phyloP scores from a whole-genome alignment of 2,113 vertebrate genomes.

The Lepisosteus osseus region DNA sequence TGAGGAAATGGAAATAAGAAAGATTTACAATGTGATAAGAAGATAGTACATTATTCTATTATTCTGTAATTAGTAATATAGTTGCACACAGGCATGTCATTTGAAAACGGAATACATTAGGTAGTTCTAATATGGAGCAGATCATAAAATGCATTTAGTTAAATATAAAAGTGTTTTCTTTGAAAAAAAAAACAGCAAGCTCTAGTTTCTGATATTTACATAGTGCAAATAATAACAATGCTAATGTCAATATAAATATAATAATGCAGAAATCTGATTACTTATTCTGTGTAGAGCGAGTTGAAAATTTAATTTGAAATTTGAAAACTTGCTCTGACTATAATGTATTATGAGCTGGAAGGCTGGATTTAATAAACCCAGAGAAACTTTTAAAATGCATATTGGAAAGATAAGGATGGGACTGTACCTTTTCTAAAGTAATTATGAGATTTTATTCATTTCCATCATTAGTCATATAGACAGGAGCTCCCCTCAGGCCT shows the following conservation, averaged over 20 bases:
- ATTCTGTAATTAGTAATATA: conserved; percentile 28
- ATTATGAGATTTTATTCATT: conserved; percentile 80
- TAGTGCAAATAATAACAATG: conserved; percentile 73
- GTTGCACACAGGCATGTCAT: conserved; percentile 38
- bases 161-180: conserved; percentile 34
- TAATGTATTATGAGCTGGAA: conserved; percentile 61
- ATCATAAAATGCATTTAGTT: conserved; percentile 41
- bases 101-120: conserved; percentile 48
- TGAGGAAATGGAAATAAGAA: not conserved
- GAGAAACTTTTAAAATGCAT: conserved; percentile 73
- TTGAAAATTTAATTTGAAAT: conserved; percentile 76
- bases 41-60: conserved; percentile 4
- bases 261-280: conserved; percentile 72
- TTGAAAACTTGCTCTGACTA: conserved; percentile 71
- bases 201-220: conserved; percentile 67
- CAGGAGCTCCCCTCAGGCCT: conserved; percentile 78
- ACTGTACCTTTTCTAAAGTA: conserved; percentile 76
- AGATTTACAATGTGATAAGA: conserved; percentile 30
- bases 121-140: conserved; percentile 44
- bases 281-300: conserved; percentile 53
- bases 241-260: conserved; percentile 78
- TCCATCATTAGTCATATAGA: conserved; percentile 81
- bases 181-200: conserved; percentile 48
- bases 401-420: conserved; percentile 73
- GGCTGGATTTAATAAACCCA: conserved; percentile 71